Evolutionary conservation across 2,888 invertebrate genomes (phyloP).

Genomic region (Plebejus anna): DNA sequence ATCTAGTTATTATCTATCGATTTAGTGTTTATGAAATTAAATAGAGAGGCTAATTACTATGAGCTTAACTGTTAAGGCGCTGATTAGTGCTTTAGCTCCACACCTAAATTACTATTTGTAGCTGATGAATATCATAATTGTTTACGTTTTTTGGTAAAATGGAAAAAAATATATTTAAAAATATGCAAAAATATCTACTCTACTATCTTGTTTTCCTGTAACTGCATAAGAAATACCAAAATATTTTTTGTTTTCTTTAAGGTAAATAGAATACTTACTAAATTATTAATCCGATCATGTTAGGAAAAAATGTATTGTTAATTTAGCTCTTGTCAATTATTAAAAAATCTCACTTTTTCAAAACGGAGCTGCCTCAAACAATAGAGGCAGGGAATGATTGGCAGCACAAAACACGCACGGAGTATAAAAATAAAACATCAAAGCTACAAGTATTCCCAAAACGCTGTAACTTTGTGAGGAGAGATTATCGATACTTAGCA

Average conservation of each 20-base stretch:
- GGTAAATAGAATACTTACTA: not conserved
- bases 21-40: not conserved
- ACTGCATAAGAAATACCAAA: not conserved
- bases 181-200: not conserved
- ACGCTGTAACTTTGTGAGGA: constrained; percentile 6
- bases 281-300: not conserved
- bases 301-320: not conserved
- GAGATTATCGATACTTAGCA: constrained; percentile 26
- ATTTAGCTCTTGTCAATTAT: not conserved
- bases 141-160: not conserved
- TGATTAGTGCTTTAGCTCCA: constrained; percentile 3
- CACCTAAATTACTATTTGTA: not conserved
- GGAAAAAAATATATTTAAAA: not conserved
- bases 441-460: constrained; percentile 29
- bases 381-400: not conserved
- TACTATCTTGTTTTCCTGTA: not conserved
- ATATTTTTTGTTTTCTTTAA: not conserved
- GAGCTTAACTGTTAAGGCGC: not conserved
- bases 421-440: constrained; percentile 26
- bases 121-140: not conserved
- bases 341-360: not conserved
- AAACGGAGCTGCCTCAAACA: not conserved
- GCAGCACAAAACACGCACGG: constrained; percentile 1
- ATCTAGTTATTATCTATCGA: not conserved
- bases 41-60: not conserved